A percentile compares a stretch with the other conserved stretches of the same genome.
These are phyloP conservation scores for Pagetopsis macropterus DNA, from an alignment of 2,797 vertebrate genomes.

Conservation along the genomic window DNA sequence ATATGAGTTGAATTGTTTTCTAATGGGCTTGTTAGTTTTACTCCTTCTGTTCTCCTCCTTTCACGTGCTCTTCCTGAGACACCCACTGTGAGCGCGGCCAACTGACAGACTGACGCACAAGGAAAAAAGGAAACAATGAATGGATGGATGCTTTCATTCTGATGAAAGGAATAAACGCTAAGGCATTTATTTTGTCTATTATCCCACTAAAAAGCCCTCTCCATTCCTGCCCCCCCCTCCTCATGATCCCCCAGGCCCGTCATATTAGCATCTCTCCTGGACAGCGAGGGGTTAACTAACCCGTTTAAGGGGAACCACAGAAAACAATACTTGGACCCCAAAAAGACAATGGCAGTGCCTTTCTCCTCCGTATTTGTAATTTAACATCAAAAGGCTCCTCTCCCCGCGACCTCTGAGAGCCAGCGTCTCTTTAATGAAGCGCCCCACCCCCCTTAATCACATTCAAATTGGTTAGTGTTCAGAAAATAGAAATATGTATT, in stretches of 20 bases:
- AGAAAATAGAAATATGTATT: constrained; percentile 99
- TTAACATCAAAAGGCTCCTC: constrained; percentile 90
- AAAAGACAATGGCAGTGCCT: constrained; percentile 86
- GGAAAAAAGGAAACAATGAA: constrained; percentile 75
- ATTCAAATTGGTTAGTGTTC: constrained; percentile 99
- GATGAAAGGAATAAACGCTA: constrained; percentile 80
- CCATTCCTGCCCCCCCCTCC: constrained; percentile 58
- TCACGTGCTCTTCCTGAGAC: constrained; percentile 57
- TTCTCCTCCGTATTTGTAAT: constrained; percentile 88
- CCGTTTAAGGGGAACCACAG: constrained; percentile 83
- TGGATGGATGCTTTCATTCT: constrained; percentile 80
- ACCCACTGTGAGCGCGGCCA: constrained; percentile 59
- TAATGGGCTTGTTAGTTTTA: constrained; percentile 64
- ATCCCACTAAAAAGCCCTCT: constrained; percentile 79
- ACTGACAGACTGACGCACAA: constrained; percentile 65
- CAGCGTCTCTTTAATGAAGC: constrained; percentile 88
- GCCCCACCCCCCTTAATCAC: constrained; percentile 97
- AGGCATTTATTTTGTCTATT: constrained; percentile 81
- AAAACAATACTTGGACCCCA: constrained; percentile 85
- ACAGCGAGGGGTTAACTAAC: constrained; percentile 83
- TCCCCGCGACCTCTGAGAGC: constrained; percentile 86
- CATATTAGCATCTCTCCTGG: constrained; percentile 80
- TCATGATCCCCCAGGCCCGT: constrained; percentile 61
- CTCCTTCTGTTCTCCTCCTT: constrained; percentile 54
- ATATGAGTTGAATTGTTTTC: constrained; percentile 50